Conservation (phyloP, 2,113 vertebrate species). For the Hucho hucho region DNA sequence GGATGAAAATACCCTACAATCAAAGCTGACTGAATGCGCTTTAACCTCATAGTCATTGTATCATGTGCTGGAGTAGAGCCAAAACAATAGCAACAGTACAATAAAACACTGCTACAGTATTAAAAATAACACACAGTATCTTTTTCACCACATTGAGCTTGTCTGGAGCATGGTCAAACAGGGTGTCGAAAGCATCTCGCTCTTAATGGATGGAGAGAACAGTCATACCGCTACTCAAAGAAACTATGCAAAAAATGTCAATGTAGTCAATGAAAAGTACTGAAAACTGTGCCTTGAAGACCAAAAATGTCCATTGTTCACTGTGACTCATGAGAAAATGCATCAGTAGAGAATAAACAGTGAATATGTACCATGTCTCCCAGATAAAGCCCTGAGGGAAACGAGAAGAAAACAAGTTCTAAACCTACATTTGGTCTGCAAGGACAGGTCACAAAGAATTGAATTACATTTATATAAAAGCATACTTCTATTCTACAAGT, state of each 20-base stretch:
- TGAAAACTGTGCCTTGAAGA: neutral
- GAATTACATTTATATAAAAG: neutral
- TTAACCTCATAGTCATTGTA: too few species aligned
- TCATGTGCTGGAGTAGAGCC: too few species aligned
- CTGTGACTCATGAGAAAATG: neutral
- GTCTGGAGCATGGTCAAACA: conserved; percentile 97
- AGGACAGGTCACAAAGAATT: neutral
- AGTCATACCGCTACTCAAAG: neutral
- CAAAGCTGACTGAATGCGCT: too few species aligned
- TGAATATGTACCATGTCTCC: conserved; percentile 86
- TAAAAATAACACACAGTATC: conserved; percentile 65
- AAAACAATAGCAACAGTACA: neutral
- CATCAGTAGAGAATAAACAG: neutral
- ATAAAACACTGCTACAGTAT: neutral
- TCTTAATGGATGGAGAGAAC: conserved; percentile 75
- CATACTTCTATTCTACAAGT: neutral
- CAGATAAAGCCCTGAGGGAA: conserved; percentile 84
- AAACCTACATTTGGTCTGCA: neutral
- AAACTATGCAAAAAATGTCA: neutral
- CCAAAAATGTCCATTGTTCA: neutral
- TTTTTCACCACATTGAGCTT: conserved; percentile 98
- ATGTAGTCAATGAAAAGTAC: neutral
- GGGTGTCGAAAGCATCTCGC: conserved; percentile 94
- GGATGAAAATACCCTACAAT: too few species aligned
- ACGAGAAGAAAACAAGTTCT: neutral